Base-by-base conservation (phyloP, 2,113 vertebrate genomes). In the Vidua macroura region DNA sequence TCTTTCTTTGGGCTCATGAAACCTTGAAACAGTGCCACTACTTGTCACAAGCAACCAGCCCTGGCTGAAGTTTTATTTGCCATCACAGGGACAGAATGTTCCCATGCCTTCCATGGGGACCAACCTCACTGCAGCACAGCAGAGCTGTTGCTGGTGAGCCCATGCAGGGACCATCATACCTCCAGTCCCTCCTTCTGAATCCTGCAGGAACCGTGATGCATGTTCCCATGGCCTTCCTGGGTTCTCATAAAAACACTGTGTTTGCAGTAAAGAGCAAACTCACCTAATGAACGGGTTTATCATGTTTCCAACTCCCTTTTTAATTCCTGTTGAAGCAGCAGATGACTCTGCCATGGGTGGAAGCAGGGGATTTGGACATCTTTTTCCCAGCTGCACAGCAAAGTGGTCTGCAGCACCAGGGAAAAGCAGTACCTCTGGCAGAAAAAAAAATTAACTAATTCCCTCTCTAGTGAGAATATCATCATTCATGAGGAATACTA, bases 261-360 rank as follows among this genome's bases (percentile, higher is more conserved):
- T 63, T 91, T 15, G 2, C 35, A 83, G n/a, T 33, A 88, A 58
- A 67, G 41, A 41, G 31, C 12, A 74, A 88, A 63, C 21, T 93
- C 0, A 0, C 7, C 30, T 39, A 24, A 75, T 58, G 10, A 83
- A 49, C 2, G 0, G 2, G 4, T 75, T 92, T 74, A 48, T 55
- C 10, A 0, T 64, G 24, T 63, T 81, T 70, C n/a, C 17, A 72
- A 51, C 35, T 88, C 39, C 9, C 6, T 88, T 88, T 93, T 59
- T n/a, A 86, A 83, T 63, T 78, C 15, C 15, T 48, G 4, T 52
- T 3, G 21, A 81, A 59, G 72, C 14, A 83, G 27, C 43, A 90
- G 63, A n/a, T 31, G 62, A 3, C 31, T 69, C 51, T 39, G 43
- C 28, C 0, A 0, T 52, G 76, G 8, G 31, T 70, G 15, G 49